Evolutionary conservation across 2,113 vertebrate species (phyloP).

Genomic region (Alectura lathami): DNA sequence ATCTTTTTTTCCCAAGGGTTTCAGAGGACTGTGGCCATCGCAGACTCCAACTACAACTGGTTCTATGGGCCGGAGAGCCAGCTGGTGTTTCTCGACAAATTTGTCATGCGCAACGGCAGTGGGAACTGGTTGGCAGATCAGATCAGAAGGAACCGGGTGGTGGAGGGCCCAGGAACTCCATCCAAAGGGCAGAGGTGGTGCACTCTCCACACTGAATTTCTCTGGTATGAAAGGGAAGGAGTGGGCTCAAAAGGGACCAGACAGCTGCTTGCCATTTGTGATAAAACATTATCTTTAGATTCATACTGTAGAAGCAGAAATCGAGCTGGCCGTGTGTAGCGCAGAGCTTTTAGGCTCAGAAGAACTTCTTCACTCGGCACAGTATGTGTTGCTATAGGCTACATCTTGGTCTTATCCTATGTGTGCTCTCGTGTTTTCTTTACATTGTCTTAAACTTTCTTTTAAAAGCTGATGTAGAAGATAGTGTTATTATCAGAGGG

Average conservation of each 20-base stretch:
- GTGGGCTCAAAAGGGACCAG: neutral
- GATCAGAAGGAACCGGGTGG: constrained; percentile 88
- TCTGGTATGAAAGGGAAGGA: constrained; percentile 84
- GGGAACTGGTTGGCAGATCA: constrained; percentile 96
- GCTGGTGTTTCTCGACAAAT: constrained; percentile 95
- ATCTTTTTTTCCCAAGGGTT: constrained; percentile 82
- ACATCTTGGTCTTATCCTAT: neutral
- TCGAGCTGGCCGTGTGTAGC: neutral
- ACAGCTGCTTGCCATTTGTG: neutral
- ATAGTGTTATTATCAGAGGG: neutral
- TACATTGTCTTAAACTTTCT: neutral
- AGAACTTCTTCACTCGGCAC: neutral
- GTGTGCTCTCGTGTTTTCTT: neutral
- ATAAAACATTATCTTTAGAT: neutral
- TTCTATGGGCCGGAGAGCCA: constrained; percentile 99
- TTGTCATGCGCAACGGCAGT: constrained; percentile 95
- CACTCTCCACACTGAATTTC: constrained; percentile 97
- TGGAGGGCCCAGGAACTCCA: constrained; percentile 89
- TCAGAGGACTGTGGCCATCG: constrained; percentile 94
- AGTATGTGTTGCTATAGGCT: neutral
- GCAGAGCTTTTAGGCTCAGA: neutral
- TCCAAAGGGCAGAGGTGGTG: constrained; percentile 97
- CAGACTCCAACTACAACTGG: constrained; percentile 99
- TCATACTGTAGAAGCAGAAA: neutral
- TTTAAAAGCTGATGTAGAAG: neutral